Base-by-base conservation (phyloP, 2,797 vertebrate species). In the Enteromius unitaeniatus region DNA sequence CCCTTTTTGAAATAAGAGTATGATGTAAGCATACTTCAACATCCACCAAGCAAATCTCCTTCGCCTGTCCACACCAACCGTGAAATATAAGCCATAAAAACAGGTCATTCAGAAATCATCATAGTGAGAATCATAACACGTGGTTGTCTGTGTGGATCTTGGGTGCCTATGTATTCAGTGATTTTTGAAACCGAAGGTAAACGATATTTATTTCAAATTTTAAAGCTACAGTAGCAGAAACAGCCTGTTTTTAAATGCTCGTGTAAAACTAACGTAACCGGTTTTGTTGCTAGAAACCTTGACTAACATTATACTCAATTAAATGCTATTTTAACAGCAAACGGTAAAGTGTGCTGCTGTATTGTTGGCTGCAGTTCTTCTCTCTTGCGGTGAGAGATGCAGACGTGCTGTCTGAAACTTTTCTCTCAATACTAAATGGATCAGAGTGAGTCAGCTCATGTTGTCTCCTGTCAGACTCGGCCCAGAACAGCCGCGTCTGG, bases 391-490 rank as follows among this genome's bases (percentile, higher is more conserved):
- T 78, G n/a, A 19, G 76, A 78, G 42, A 49, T 49, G 31, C 60
- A 65, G 42, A 42, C 26, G 8, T 78, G 58, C 55, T 37, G 7
- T 74, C 37, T 51, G 21, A 37, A 74, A 64, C 69, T 31, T n/a
- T 82, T 31, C 80, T 70, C 40, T 82, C 53, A 19, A 42, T 60
- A 45, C 58, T 49, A 82, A 72, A 74, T 37, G 28, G 70, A 65
- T 82, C 70, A 14, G 55, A 74, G 40, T 45, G 70, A 82, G 58
- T 74, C 28, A 73, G 70, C 70, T 75, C 69, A 75, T 82, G 70
- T 81, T 58, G 79, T 82, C 58, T 51, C 19, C 47, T 67, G 60
- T 76, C 81, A 76, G 60, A 26, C 34, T 65, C 47, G 3, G 21
- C 60, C 47, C 47, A 65, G 37, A 42, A 47, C 69, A 85, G 60